phyloP scores from a whole-genome alignment of 2,113 vertebrate species.

The Euleptes europaea region DNA sequence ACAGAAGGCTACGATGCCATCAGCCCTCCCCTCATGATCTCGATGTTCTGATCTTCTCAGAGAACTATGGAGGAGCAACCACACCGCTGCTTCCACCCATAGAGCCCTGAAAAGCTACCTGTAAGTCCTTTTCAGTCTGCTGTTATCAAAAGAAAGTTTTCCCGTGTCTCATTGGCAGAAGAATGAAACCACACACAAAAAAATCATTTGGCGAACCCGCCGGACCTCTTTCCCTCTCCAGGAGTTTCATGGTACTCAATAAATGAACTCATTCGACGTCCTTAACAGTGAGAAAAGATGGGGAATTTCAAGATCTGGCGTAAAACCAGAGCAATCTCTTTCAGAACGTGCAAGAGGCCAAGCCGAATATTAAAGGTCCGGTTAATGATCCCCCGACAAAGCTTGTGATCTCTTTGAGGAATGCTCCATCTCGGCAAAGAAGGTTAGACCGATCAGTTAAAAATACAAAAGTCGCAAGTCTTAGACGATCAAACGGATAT shows the following conservation, averaged over 20 bases:
- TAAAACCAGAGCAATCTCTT: not conserved
- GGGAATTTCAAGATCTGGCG: not conserved
- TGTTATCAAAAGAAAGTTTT: not conserved
- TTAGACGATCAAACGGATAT: conserved; percentile 1
- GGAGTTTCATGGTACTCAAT: not conserved
- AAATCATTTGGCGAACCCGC: not conserved
- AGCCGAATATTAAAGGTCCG: not conserved
- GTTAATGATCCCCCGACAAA: conserved; percentile 14
- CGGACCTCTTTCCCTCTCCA: not conserved
- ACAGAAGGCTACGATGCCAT: too few species aligned
- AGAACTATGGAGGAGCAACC: too few species aligned
- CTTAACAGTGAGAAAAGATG: not conserved
- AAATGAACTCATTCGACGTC: conserved; percentile 12
- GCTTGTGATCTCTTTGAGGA: not conserved
- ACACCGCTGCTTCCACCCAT: too few species aligned
- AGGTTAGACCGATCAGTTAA: not conserved
- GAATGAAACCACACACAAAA: not conserved
- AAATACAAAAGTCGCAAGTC: not conserved
- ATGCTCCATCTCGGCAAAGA: not conserved
- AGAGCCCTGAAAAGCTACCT: too few species aligned
- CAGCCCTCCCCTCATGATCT: too few species aligned
- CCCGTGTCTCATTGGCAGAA: not conserved
- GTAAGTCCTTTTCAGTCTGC: too few species aligned
- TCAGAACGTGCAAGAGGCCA: conserved; percentile 11
- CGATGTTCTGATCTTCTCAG: too few species aligned